Percentiles rank a stretch among this genome's conserved stretches.
Evolutionary conservation across 2,797 vertebrate species (phyloP).

Genomic region (Pangasius sanitwongsei): DNA sequence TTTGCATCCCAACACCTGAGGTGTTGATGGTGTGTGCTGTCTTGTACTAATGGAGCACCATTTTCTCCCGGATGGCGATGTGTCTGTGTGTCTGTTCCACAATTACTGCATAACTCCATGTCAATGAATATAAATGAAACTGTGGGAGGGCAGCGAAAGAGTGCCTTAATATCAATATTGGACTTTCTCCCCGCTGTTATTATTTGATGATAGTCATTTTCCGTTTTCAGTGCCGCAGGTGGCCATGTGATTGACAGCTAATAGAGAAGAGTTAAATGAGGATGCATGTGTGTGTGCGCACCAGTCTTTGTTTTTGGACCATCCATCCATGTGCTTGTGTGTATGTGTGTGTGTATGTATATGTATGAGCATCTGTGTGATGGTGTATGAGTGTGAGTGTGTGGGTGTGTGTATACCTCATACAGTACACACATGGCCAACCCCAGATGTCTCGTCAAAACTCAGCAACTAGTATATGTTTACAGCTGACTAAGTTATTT

Average conservation of each 20-base stretch:
- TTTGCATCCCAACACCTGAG: conserved; percentile 54
- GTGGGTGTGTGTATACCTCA: not conserved
- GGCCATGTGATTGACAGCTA: conserved; percentile 22
- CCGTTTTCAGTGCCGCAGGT: conserved; percentile 16
- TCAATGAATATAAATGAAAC: conserved; percentile 54
- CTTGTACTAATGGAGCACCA: conserved; percentile 49
- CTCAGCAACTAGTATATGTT: not conserved
- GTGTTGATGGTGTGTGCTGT: conserved; percentile 25
- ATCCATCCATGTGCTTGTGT: not conserved
- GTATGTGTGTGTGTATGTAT: conserved; percentile 17
- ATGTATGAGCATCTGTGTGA: conserved; percentile 19
- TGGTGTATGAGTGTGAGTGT: too few species aligned
- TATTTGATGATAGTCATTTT: conserved; percentile 41
- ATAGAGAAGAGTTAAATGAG: conserved; percentile 24
- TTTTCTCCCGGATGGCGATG: conserved; percentile 35
- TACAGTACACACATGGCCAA: conserved; percentile 5
- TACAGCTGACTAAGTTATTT: conserved; percentile 2
- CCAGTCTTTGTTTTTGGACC: conserved; percentile 4
- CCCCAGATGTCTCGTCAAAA: not conserved
- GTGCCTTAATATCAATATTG: conserved; percentile 45
- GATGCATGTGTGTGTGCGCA: not conserved
- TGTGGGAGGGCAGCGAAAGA: conserved; percentile 33
- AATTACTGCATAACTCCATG: conserved; percentile 48
- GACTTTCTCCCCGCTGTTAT: conserved; percentile 31
- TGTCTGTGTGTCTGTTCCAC: conserved; percentile 42